A percentile compares a stretch with the other conserved stretches of the same genome.
Evolutionary conservation across 2,888 invertebrate genomes (phyloP).

Genomic region (Ernsta delagoae): DNA sequence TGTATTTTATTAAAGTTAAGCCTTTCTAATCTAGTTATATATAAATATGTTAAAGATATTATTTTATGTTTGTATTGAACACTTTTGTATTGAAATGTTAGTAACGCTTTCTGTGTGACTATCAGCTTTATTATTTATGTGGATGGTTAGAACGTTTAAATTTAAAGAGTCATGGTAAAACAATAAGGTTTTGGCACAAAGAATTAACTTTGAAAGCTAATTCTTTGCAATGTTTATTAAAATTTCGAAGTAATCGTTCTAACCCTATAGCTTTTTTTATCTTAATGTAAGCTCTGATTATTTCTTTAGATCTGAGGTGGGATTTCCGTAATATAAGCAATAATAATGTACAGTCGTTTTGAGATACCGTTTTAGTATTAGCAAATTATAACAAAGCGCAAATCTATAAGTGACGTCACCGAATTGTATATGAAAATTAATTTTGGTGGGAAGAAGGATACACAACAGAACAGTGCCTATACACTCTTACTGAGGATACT

Average conservation of each 20-base stretch:
- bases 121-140: neutral
- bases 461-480: too few relatives aligned
- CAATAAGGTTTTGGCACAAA: too few relatives aligned
- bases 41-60: conserved; percentile 24
- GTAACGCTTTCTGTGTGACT: conserved; percentile 4
- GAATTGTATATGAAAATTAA: too few relatives aligned
- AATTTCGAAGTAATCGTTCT: neutral
- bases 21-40: conserved; percentile 3
- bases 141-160: neutral
- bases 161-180: too few relatives aligned
- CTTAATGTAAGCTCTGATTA: neutral
- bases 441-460: too few relatives aligned
- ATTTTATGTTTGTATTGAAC: conserved; percentile 26
- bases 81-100: conserved; percentile 13
- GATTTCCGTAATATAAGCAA: neutral
- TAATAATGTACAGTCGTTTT: too few relatives aligned
- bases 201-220: too few relatives aligned
- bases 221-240: neutral
- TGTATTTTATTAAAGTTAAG: conserved; percentile 30
- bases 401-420: too few relatives aligned
- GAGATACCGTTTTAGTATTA: too few relatives aligned
- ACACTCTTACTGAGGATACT: too few relatives aligned
- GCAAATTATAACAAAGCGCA: too few relatives aligned
- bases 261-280: neutral
- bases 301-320: neutral